These are phyloP conservation scores for Sporophila hypoxantha DNA, from an alignment of 2,113 vertebrate genomes.

Conservation along the genomic window DNA sequence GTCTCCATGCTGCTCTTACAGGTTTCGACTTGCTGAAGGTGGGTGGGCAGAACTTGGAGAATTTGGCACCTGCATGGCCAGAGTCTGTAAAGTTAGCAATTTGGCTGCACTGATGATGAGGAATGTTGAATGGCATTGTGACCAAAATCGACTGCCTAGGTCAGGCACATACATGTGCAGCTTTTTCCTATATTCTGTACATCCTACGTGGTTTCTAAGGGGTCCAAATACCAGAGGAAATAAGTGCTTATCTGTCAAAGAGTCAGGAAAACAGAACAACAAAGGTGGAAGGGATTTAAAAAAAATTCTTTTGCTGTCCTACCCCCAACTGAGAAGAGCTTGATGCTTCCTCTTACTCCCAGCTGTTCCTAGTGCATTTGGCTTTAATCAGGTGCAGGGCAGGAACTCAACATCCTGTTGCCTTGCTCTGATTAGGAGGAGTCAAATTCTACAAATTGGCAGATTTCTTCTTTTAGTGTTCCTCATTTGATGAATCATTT, in stretches of 20 bases:
- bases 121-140: conserved; percentile 18
- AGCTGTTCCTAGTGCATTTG: conserved; percentile 79
- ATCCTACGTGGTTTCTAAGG: conserved; percentile 30
- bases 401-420: conserved; percentile 90
- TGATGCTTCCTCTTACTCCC: conserved; percentile 67
- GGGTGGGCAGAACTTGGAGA: conserved; percentile 34
- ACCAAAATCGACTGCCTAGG: conserved; percentile 19
- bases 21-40: conserved; percentile 33
- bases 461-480: conserved; percentile 75
- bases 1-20: background rate
- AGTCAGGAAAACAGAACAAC: conserved; percentile 70
- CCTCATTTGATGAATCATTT: conserved; percentile 83
- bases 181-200: conserved; percentile 39
- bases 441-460: conserved; percentile 85
- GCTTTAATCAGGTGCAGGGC: conserved; percentile 91
- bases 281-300: conserved; percentile 54
- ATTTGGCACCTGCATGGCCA: conserved; percentile 7
- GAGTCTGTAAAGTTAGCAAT: conserved; percentile 32
- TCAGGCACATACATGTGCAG: background rate
- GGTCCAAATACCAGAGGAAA: conserved; percentile 48
- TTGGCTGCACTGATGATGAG: background rate
- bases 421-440: conserved; percentile 87
- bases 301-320: conserved; percentile 64
- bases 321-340: conserved; percentile 71
- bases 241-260: conserved; percentile 68